These are phyloP conservation scores for Muscina levida DNA, from an alignment of 2,888 invertebrate genomes.

Conservation along the genomic window DNA sequence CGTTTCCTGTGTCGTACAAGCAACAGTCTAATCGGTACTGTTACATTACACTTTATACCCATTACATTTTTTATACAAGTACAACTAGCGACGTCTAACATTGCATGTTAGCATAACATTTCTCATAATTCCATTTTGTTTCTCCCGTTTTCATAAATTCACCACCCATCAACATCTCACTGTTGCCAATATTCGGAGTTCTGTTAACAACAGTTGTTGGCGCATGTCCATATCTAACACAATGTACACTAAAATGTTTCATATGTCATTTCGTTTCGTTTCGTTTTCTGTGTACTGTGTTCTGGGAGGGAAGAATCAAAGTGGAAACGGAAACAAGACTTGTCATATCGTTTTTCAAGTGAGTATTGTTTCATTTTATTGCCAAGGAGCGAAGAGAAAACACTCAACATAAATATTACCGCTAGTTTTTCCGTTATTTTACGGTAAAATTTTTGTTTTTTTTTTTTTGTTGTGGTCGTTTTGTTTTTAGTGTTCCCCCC, in stretches of 20 bases:
- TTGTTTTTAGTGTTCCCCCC: conserved; percentile 32
- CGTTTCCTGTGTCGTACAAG: neutral
- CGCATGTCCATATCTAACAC: conserved; percentile 25
- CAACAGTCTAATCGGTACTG: conserved; percentile 7
- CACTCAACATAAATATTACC: conserved; percentile 50
- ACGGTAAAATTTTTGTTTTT: conserved; percentile 57
- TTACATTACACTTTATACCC: too few species aligned
- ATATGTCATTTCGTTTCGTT: neutral
- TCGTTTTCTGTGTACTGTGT: conserved; percentile 18
- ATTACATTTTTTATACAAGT: neutral
- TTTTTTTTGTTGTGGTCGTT: conserved; percentile 33
- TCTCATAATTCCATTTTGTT: conserved; percentile 4
- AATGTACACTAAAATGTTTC: neutral
- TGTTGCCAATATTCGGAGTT: conserved; percentile 67
- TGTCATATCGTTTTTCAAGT: neutral
- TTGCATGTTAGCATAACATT: conserved; percentile 1
- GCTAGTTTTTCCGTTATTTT: conserved; percentile 43
- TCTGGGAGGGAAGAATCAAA: neutral
- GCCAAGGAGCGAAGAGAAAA: conserved; percentile 50
- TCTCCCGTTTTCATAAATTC: conserved; percentile 47
- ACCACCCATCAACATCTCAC: conserved; percentile 52
- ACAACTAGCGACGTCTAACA: neutral
- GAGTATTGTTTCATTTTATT: conserved; percentile 57
- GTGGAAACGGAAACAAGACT: conserved; percentile 35
- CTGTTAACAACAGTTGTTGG: conserved; percentile 39